phyloP scores from a whole-genome alignment of 2,888 invertebrate genomes.

The Thymelicus lineola region DNA sequence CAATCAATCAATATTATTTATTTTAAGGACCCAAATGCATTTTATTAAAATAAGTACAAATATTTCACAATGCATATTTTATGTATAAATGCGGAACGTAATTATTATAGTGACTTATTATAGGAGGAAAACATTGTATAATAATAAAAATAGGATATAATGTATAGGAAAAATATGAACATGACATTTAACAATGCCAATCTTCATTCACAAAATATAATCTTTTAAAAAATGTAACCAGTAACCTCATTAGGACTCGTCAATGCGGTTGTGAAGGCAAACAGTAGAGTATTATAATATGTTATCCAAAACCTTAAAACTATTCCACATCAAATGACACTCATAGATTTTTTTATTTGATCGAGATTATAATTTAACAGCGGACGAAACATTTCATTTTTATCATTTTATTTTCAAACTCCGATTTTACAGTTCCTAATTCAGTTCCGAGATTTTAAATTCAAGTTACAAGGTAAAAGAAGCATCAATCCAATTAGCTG shows the following conservation, averaged over 20 bases:
- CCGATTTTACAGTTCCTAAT: background rate
- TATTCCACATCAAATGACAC: background rate
- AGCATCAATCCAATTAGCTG: background rate
- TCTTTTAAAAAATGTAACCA: conserved; percentile 1
- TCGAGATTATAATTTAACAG: background rate
- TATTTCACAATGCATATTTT: too few relatives aligned
- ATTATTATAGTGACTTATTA: too few relatives aligned
- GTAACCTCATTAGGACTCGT: background rate
- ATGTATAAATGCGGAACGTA: too few relatives aligned
- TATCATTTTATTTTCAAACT: too few relatives aligned
- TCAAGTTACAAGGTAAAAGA: background rate
- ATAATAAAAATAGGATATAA: too few relatives aligned
- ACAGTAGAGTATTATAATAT: background rate
- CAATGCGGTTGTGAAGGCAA: background rate
- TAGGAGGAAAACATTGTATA: too few relatives aligned
- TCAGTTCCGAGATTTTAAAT: background rate
- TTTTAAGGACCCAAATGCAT: too few relatives aligned
- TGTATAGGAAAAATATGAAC: background rate
- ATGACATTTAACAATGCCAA: conserved; percentile 1
- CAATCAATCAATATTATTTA: too few relatives aligned
- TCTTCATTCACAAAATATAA: background rate
- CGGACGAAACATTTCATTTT: background rate
- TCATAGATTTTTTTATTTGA: background rate
- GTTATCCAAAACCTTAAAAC: background rate
- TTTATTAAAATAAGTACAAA: too few relatives aligned